A percentile compares a stretch with the other conserved stretches of the same genome.
Evolutionary conservation across 2,113 vertebrate genomes (phyloP).

Genomic region (Equus przewalskii): DNA sequence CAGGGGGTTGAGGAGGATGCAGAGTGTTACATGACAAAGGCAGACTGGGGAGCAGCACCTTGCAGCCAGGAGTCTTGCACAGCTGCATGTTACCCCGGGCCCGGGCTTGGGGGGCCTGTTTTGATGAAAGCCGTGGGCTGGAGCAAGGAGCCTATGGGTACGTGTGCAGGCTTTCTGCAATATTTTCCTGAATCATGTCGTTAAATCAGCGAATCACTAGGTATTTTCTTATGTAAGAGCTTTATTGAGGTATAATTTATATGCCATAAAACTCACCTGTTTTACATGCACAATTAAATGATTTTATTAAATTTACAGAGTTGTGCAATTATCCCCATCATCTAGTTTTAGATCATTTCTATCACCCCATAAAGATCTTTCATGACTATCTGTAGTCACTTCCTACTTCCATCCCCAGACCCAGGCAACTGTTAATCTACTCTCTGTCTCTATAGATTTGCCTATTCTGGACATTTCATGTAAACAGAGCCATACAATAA

Average conservation of each 20-base stretch:
- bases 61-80: not conserved
- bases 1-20: not conserved
- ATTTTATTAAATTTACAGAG: not conserved
- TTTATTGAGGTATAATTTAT: not conserved
- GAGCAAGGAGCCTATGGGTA: no score
- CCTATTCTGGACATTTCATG: not conserved
- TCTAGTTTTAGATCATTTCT: not conserved
- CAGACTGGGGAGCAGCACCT: not conserved
- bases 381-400: not conserved
- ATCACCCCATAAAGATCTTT: not conserved
- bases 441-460: not conserved
- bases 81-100: fast-evolving
- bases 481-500: not conserved
- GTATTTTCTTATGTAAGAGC: not conserved
- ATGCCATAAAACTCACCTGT: not conserved
- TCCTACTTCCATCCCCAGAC: not conserved
- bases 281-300: not conserved
- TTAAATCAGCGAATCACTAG: not conserved
- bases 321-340: not conserved
- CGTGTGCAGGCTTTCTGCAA: not conserved
- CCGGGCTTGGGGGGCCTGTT: not conserved
- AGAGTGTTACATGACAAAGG: no score
- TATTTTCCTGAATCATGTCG: not conserved
- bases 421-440: not conserved
- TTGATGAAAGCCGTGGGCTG: not conserved